phyloP scores from a whole-genome alignment of 1,140 invertebrate species.

The Batillaria attramentaria region DNA sequence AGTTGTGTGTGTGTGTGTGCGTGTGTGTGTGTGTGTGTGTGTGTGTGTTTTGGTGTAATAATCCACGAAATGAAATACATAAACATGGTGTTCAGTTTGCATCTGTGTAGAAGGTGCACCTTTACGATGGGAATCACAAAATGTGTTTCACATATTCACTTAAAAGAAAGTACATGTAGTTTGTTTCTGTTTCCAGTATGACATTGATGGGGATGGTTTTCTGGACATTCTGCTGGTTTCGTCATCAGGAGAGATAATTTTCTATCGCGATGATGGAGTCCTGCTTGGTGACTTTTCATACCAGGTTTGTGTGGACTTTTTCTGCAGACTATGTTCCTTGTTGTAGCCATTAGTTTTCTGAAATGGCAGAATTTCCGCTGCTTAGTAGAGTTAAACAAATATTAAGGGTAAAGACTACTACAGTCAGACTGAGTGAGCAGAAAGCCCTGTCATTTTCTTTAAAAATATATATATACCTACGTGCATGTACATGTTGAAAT shows the following conservation, averaged over 20 bases:
- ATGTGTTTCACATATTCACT: neutral
- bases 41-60: neutral
- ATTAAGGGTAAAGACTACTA: too few species aligned
- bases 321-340: neutral
- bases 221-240: conserved; percentile 62
- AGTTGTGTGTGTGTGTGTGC: neutral
- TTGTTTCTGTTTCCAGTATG: conserved; percentile 55
- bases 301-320: conserved; percentile 13
- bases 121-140: neutral
- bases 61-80: neutral
- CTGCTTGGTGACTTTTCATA: conserved; percentile 10
- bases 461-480: neutral
- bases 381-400: neutral
- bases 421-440: too few species aligned
- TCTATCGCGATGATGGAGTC: conserved; percentile 55
- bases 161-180: neutral
- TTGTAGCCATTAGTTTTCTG: neutral
- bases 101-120: neutral
- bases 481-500: neutral
- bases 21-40: neutral
- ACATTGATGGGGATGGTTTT: conserved; percentile 65
- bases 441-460: conserved; percentile 9
- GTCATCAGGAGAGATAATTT: conserved; percentile 59
- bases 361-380: neutral
- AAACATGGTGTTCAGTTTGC: neutral